Conservation (phyloP, 2,113 vertebrate genomes). For the Sylvicapra grimmia region DNA sequence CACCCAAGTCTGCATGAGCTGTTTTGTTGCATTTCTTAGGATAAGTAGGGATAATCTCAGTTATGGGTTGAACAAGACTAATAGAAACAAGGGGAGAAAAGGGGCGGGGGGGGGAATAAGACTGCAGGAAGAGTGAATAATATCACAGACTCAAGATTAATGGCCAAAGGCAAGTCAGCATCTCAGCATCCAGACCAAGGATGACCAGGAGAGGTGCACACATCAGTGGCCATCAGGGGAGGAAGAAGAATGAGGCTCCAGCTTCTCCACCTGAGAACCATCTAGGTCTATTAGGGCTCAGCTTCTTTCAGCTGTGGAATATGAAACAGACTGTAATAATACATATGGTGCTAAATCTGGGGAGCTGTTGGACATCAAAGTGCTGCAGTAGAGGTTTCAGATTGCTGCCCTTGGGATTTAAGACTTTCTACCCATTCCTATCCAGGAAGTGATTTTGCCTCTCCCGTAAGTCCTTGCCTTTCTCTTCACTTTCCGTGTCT, state of each 20-base stretch:
- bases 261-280: background rate
- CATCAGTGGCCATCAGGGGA: rapidly evolving
- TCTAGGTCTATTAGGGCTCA: background rate
- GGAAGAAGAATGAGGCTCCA: too few relatives aligned
- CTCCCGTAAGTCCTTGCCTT: background rate
- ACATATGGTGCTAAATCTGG: background rate
- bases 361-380: background rate
- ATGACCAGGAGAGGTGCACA: rapidly evolving
- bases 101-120: background rate
- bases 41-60: background rate
- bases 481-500: background rate
- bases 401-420: rapidly evolving
- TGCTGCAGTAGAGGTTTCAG: background rate
- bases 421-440: too few relatives aligned
- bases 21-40: background rate
- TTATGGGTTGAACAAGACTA: background rate
- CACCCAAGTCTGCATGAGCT: background rate
- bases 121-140: background rate
- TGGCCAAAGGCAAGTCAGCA: background rate
- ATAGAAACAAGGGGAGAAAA: background rate
- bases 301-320: background rate
- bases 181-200: background rate
- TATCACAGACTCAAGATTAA: background rate
- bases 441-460: too few relatives aligned
- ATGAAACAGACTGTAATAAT: background rate